Percentiles rank a stretch among this genome's conserved stretches.
Evolutionary conservation across 2,113 vertebrate species (phyloP).

Genomic region (Malurus cyaneus): DNA sequence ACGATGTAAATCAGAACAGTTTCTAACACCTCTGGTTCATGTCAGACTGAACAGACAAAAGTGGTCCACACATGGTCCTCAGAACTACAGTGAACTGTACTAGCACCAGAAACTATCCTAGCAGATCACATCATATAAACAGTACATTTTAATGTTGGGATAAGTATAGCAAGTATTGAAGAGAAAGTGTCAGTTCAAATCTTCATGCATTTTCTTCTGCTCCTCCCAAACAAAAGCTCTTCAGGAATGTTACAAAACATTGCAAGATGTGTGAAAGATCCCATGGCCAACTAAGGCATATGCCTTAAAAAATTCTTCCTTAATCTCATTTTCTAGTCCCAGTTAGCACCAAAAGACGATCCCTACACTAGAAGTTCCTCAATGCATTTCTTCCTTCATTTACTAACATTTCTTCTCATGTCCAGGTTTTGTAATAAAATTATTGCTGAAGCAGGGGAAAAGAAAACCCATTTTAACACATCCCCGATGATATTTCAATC

Average conservation of each 20-base stretch:
- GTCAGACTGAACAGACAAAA: neutral
- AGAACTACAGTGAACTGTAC: neutral
- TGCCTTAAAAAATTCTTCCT: neutral
- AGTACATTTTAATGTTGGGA: neutral
- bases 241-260: neutral
- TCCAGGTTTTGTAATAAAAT: neutral
- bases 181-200: neutral
- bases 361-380: neutral
- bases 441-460: neutral
- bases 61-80: rapidly evolving
- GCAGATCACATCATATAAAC: neutral
- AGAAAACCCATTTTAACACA: neutral
- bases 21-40: neutral
- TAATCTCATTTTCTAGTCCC: neutral
- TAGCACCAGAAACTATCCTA: neutral
- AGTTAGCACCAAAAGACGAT: neutral
- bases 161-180: neutral
- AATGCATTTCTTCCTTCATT: neutral
- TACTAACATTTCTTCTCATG: neutral
- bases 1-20: neutral
- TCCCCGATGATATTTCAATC: neutral
- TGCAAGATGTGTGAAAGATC: neutral
- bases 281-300: neutral
- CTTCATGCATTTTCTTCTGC: neutral
- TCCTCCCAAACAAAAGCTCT: neutral